Evolutionary conservation across 2,888 invertebrate genomes (phyloP), one percentile per base, ranked within the genome.

Genomic region (Lasioglossum lativentre): DNA sequence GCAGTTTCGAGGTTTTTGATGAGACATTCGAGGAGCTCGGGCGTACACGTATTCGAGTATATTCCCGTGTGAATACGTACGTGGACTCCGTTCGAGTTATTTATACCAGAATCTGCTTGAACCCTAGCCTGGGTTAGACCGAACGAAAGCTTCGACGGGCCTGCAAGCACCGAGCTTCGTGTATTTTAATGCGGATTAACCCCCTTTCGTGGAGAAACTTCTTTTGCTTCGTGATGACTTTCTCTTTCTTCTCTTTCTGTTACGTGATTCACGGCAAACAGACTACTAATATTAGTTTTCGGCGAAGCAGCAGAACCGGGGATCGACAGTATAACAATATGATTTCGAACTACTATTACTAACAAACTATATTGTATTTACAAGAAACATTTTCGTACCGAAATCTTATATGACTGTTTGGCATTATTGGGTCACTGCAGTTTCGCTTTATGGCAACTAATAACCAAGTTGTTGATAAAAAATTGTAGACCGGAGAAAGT

Each of bases 41-140:
- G 3, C 68, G 68, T 68, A 68, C 68, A 34, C 68, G 34, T 34
- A 34, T 30, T 66, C 66, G 59, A 27, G 27, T 59, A 14, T 27
- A 59, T 27, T 59, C 59, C 30, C 66, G 34, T 70, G 42, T 42
- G 42, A 72, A 72, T 77, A 83, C 80, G 76, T 85, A 70, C 78
- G 75, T 80, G 72, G 81, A 86, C 80, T 84, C 88, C 87, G 90
- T 87, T 86, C 83, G 88, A 90, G 92, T 92, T 92, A 92, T 92
- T 92, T 92, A 92, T 92, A 92, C 77, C 92, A 88, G 86, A 89
- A 92, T 91, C 90, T 85, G 85, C 82, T 82, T 73, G 88, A 83
- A 89, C 75, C 52, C 70, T n/a, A 78, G 72, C 63, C 71, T 56
- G 45, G 56, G 83, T 75, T 72, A 34, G 80, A 19, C 75, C 30